These are phyloP conservation scores for Antechinus stuartii DNA, from an alignment of 2,113 vertebrate genomes.

Conservation along the genomic window DNA sequence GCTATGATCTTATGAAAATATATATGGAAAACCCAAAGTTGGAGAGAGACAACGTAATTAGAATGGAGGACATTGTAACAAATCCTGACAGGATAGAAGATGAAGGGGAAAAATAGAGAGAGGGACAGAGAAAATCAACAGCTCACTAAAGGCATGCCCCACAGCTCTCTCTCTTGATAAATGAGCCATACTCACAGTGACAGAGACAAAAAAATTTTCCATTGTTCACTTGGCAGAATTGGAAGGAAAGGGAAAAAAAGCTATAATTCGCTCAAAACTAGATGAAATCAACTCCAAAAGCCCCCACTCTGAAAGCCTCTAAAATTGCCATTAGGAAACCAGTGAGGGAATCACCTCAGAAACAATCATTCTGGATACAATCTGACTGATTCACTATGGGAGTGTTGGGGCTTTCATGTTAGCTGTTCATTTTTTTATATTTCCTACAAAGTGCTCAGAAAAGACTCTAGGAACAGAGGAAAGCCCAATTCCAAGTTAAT, in stretches of 20 bases:
- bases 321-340: neutral
- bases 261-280: neutral
- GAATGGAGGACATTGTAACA: neutral
- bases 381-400: too few relatives aligned
- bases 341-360: neutral
- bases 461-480: neutral
- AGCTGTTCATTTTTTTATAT: too few relatives aligned
- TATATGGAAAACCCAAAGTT: neutral
- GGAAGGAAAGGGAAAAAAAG: neutral
- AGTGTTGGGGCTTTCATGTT: neutral
- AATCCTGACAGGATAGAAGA: neutral
- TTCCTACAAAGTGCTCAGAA: neutral
- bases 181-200: neutral
- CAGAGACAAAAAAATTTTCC: neutral
- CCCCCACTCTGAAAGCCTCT: neutral
- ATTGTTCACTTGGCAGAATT: neutral
- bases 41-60: neutral
- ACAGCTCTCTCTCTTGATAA: rapidly evolving
- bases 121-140: neutral
- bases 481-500: neutral
- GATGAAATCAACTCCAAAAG: neutral
- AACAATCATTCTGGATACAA: neutral
- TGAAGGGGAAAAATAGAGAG: neutral
- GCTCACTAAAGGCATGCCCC: neutral
- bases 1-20: neutral